Evolutionary conservation across 2,888 invertebrate species (phyloP).

Genomic region (Drosophila anomalata): DNA sequence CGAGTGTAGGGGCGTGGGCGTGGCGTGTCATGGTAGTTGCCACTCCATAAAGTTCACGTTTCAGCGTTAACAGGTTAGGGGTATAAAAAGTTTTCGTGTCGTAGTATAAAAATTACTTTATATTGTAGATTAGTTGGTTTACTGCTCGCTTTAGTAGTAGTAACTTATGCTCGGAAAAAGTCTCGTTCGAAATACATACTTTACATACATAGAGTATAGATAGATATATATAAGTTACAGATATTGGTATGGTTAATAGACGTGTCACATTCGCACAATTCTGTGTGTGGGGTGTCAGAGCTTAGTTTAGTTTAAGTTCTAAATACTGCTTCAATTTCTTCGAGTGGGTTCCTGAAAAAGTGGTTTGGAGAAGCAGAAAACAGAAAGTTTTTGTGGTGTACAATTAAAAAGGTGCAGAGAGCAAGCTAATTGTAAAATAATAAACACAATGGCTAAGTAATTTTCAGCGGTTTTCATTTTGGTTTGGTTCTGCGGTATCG

Average conservation of each 20-base stretch:
- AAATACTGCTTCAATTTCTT: slow-evolving; percentile 84
- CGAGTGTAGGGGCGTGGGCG: slow-evolving; percentile 8
- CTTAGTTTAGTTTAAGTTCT: slow-evolving; percentile 80
- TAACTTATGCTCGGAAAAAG: slow-evolving; percentile 63
- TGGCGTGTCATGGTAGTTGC: slow-evolving; percentile 24
- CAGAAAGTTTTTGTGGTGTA: slow-evolving; percentile 62
- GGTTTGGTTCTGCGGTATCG: slow-evolving; percentile 7
- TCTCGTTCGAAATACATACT: slow-evolving; percentile 55
- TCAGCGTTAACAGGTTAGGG: slow-evolving; percentile 37
- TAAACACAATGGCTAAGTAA: slow-evolving; percentile 26
- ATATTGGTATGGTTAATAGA: slow-evolving; percentile 47
- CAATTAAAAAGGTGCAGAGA: slow-evolving; percentile 52
- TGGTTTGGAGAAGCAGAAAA: slow-evolving; percentile 58
- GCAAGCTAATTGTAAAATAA: slow-evolving; percentile 34
- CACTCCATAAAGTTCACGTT: slow-evolving; percentile 36
- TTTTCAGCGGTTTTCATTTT: slow-evolving; percentile 17
- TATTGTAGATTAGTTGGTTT: slow-evolving; percentile 42
- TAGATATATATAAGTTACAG: slow-evolving; percentile 15
- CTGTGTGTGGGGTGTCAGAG: slow-evolving; percentile 38
- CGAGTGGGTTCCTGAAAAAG: slow-evolving; percentile 83
- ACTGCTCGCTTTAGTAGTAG: slow-evolving; percentile 31
- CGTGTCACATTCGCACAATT: slow-evolving; percentile 70
- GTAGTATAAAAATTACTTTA: slow-evolving; percentile 52
- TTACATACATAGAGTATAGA: slow-evolving; percentile 16
- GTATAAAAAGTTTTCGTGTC: slow-evolving; percentile 39